Percentiles rank a stretch among this genome's conserved stretches.
Conservation (phyloP, 2,113 vertebrate species). For the Paradisaea rubra region DNA sequence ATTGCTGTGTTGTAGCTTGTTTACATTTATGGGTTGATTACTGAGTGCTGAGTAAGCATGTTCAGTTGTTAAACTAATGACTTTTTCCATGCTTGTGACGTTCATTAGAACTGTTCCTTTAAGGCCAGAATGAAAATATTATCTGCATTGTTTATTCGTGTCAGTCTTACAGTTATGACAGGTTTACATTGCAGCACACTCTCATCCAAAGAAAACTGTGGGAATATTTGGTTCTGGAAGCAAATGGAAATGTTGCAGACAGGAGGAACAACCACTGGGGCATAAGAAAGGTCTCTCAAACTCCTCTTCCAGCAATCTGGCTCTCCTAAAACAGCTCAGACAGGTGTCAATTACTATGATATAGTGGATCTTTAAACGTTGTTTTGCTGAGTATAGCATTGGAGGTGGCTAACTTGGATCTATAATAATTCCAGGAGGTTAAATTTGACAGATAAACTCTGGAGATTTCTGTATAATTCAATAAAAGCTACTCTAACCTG, state of each 20-base stretch:
- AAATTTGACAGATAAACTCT: not conserved
- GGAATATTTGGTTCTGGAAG: not conserved
- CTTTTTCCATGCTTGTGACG: not conserved
- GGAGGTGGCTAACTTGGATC: not conserved
- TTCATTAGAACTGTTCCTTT: not conserved
- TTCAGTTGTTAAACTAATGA: not conserved
- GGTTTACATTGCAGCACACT: not conserved
- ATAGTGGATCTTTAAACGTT: not conserved
- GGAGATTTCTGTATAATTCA: not conserved
- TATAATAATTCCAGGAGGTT: not conserved
- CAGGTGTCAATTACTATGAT: not conserved
- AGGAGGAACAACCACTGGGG: not conserved
- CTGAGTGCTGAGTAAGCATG: not conserved
- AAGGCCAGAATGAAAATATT: not conserved
- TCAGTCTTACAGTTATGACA: constrained; percentile 16
- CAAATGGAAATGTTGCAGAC: not conserved
- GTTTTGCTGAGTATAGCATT: not conserved
- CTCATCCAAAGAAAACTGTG: not conserved
- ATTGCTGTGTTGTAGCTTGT: not conserved
- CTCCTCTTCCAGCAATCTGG: not conserved
- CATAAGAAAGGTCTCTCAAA: not conserved
- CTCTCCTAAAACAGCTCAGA: not conserved
- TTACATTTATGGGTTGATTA: not conserved
- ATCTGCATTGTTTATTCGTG: constrained; percentile 21
- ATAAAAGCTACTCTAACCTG: not conserved